A percentile compares a stretch with the other conserved stretches of the same genome.
These are phyloP conservation scores for Tenebrio molitor DNA, from an alignment of 1,140 invertebrate species.

Conservation along the genomic window DNA sequence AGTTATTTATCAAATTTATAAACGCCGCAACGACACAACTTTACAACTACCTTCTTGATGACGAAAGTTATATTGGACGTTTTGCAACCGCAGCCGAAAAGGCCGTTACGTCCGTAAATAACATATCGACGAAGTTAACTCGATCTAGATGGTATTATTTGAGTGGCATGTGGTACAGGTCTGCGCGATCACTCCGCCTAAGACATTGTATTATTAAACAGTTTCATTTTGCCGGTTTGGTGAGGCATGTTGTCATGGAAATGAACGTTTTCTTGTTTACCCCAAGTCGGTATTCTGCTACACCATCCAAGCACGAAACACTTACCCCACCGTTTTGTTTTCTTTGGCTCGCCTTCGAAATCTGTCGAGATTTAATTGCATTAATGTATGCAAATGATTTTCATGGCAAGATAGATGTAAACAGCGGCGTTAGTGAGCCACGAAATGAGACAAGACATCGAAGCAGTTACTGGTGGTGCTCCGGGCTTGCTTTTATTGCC, in stretches of 20 bases:
- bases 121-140: slow-evolving; percentile 8
- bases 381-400: slow-evolving; percentile 62
- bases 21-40: slow-evolving; percentile 1
- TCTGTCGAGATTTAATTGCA: slow-evolving; percentile 56
- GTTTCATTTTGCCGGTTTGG: slow-evolving; percentile 1
- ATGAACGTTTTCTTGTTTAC: not conserved
- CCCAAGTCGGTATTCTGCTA: slow-evolving; percentile 8
- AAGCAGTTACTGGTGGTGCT: slow-evolving; percentile 46
- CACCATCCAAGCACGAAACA: slow-evolving; percentile 40
- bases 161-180: slow-evolving; percentile 6
- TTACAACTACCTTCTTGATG: slow-evolving; percentile 21
- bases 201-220: slow-evolving; percentile 5
- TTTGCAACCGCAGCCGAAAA: not conserved
- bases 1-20: slow-evolving; percentile 44
- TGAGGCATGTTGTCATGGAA: not conserved
- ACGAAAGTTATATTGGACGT: slow-evolving; percentile 29
- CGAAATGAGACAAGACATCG: slow-evolving; percentile 59
- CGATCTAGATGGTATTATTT: too few species aligned
- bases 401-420: slow-evolving; percentile 59
- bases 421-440: slow-evolving; percentile 61
- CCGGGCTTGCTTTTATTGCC: slow-evolving; percentile 34
- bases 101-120: slow-evolving; percentile 2
- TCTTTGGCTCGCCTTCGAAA: slow-evolving; percentile 47
- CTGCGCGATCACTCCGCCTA: not conserved
- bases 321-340: slow-evolving; percentile 44